phyloP scores from a whole-genome alignment of 2,888 invertebrate species.

The Furcula furcula region DNA sequence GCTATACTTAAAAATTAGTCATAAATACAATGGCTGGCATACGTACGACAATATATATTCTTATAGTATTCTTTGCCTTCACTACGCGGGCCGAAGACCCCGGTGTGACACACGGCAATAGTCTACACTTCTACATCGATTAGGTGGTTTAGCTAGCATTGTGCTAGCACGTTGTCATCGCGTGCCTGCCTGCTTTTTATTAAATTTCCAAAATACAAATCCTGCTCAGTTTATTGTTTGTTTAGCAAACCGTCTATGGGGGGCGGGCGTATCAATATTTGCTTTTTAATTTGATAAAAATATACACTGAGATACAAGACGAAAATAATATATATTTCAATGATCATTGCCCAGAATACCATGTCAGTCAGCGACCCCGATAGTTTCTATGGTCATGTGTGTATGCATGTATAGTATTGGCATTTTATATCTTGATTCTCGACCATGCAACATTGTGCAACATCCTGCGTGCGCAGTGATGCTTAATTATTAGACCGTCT shows the following conservation, averaged over 20 bases:
- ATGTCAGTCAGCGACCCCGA: constrained; percentile 24
- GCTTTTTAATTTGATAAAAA: neutral
- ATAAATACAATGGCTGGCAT: constrained; percentile 28
- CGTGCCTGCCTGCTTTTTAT: constrained; percentile 49
- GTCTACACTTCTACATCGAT: too few relatives aligned
- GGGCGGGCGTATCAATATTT: constrained; percentile 8
- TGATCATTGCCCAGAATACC: constrained; percentile 11
- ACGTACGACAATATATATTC: too few relatives aligned
- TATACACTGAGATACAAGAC: neutral
- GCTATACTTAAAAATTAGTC: constrained; percentile 47
- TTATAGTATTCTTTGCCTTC: too few relatives aligned
- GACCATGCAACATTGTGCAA: constrained; percentile 42
- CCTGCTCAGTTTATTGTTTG: constrained; percentile 9
- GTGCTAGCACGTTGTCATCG: constrained; percentile 43
- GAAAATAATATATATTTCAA: constrained; percentile 1
- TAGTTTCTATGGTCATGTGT: constrained; percentile 16
- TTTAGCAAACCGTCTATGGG: constrained; percentile 4
- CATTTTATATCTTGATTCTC: constrained; percentile 23
- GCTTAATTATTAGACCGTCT: constrained; percentile 40
- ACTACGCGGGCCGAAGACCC: constrained; percentile 54
- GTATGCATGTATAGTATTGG: constrained; percentile 10
- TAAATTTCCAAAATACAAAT: constrained; percentile 17
- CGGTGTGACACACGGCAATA: constrained; percentile 27
- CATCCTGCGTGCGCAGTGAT: constrained; percentile 37
- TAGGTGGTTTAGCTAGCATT: constrained; percentile 10